A percentile compares a stretch with the other conserved stretches of the same genome.
Evolutionary conservation across 2,888 invertebrate genomes (phyloP).

Genomic region (Ormyrus pomaceus): DNA sequence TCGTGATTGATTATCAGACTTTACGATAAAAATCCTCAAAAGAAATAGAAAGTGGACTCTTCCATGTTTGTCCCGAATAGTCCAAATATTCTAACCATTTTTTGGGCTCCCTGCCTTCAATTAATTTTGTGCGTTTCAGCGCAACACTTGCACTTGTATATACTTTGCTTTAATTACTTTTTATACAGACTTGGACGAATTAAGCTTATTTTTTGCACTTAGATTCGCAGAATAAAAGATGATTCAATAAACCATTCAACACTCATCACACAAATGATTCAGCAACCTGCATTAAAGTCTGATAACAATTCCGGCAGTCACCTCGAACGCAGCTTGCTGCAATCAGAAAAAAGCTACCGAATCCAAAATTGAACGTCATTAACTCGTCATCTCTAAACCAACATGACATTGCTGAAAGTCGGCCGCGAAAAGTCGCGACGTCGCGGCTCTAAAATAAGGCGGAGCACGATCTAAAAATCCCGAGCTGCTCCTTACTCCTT

Average conservation of each 20-base stretch:
- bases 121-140: too few species aligned
- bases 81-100: conserved; percentile 32
- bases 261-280: not conserved
- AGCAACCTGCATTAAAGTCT: too few species aligned
- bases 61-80: conserved; percentile 24
- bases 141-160: not conserved
- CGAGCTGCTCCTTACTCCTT: not conserved
- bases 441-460: not conserved
- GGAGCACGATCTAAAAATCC: not conserved
- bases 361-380: too few species aligned
- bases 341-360: too few species aligned
- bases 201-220: too few species aligned
- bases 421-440: not conserved
- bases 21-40: not conserved
- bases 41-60: conserved; percentile 40
- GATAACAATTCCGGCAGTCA: too few species aligned
- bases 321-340: too few species aligned
- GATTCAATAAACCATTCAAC: not conserved
- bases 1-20: not conserved
- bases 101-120: not conserved
- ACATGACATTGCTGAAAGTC: conserved; percentile 39
- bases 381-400: conserved; percentile 3
- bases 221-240: not conserved
- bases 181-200: not conserved
- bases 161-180: not conserved